Conservation (phyloP, 2,888 invertebrate genomes). For the Zelleria hepariella region DNA sequence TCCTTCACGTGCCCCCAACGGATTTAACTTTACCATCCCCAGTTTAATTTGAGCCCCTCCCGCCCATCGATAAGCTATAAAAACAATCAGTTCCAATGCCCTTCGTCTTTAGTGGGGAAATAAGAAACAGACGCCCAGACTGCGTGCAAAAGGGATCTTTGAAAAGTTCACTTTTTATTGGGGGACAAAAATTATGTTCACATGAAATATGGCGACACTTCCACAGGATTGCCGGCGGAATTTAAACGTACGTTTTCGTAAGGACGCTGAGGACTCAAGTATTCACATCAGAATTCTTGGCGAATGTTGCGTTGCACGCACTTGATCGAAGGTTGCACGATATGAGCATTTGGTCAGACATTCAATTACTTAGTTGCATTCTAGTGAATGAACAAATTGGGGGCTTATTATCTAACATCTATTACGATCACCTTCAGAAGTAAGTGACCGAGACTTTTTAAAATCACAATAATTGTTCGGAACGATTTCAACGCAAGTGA, state of each 20-base stretch:
- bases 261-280: no score
- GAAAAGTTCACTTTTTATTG: slow-evolving; percentile 58
- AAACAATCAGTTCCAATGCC: slow-evolving; percentile 59
- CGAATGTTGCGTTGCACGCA: no score
- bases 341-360: no score
- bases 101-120: slow-evolving; percentile 36
- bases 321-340: no score
- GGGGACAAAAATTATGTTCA: slow-evolving; percentile 56
- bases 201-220: slow-evolving; percentile 63
- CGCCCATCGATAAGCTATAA: slow-evolving; percentile 42
- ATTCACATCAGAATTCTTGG: no score
- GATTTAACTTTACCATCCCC: slow-evolving; percentile 40
- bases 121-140: slow-evolving; percentile 54
- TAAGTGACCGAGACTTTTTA: no score
- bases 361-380: no score
- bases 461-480: no score
- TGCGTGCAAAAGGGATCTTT: slow-evolving; percentile 26
- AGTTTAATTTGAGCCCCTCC: slow-evolving; percentile 11
- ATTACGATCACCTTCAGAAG: no score
- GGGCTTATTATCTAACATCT: no score
- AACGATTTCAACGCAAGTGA: no score
- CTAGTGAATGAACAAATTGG: no score
- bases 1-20: slow-evolving; percentile 46
- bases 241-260: slow-evolving; percentile 62
- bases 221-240: slow-evolving; percentile 49